Conservation (phyloP, 92 coral and sea anemone species). For the Phenganax subtilis region DNA sequence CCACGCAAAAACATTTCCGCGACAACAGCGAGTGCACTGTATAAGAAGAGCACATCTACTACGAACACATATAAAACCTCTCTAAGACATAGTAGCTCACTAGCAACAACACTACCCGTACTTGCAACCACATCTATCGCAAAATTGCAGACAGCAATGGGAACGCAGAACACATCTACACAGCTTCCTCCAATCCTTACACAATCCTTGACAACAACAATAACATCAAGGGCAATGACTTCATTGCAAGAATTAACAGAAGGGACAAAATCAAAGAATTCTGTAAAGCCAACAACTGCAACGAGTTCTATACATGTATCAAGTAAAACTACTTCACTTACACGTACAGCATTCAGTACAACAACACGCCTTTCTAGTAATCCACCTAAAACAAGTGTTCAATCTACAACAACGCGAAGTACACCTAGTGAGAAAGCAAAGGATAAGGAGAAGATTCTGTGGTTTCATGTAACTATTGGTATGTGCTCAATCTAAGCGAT, state of each 20-base stretch:
- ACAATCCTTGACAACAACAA: background rate
- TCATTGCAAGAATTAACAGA: background rate
- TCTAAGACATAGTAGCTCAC: background rate
- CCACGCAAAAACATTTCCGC: background rate
- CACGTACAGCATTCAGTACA: background rate
- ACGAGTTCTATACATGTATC: background rate
- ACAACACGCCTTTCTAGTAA: background rate
- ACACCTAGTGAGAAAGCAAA: background rate
- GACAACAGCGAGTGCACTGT: background rate
- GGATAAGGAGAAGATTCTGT: background rate
- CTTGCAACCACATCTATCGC: background rate
- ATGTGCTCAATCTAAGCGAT: background rate
- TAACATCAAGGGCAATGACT: background rate
- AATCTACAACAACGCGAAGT: background rate
- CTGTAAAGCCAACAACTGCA: background rate
- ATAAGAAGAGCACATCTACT: background rate
- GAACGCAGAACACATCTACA: background rate
- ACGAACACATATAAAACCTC: background rate
- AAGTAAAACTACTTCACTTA: background rate
- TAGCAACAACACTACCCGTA: background rate
- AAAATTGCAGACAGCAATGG: background rate
- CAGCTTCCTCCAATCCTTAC: background rate
- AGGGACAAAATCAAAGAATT: background rate
- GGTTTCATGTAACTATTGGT: constrained; percentile 1
- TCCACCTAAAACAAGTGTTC: background rate